Evolutionary conservation across 2,113 vertebrate species (phyloP), one percentile per base, ranked within the genome.

Genomic region (Cisticola juncidis): DNA sequence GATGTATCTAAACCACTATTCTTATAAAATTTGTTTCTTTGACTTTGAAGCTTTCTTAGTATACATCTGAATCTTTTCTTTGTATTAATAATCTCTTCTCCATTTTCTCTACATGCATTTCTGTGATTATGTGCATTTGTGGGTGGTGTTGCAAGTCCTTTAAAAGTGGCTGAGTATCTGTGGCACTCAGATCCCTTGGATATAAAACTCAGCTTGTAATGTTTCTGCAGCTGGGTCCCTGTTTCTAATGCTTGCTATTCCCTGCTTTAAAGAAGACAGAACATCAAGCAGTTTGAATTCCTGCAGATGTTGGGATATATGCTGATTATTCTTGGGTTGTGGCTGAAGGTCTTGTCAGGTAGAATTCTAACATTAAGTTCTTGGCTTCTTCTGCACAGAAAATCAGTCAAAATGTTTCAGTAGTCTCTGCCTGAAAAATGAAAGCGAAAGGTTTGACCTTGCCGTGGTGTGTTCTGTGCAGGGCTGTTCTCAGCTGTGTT

Each of bases 321-420:
- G 2, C 6, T 88, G 65, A 61, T 79, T 79, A 62, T 61, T 90
- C 22, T 65, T n/a, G 42, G 3, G 8, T 10, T 61, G 21, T 53
- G 77, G n/a, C 17, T 47, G 53, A 91, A 86, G 44, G 16, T 42
- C 50, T 61, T 81, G 26, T 65, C 45, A 44, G 40, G 36, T 4
- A 42, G 44, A 82, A 50, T 13, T 57, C 64, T 45, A 36, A 13
- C 9, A 10, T 40, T 81, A 0, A 0, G 8, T 66, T 44, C 47
- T 60, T 42, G 33, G 2, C 20, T 86, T 81, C 26, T n/a, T 74
- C 58, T 42, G 12, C 38, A 23, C 1, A 9, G 16, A 48, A 60
- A 71, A 24, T 74, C 29, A 56, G 12, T 57, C 38, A 53, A 62
- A 73, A 35, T 28, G 28, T 1, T 56, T 70, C 16, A 3, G 7